These are phyloP conservation scores for Malacoraja senta DNA, from an alignment of 2,797 vertebrate species.

Conservation along the genomic window DNA sequence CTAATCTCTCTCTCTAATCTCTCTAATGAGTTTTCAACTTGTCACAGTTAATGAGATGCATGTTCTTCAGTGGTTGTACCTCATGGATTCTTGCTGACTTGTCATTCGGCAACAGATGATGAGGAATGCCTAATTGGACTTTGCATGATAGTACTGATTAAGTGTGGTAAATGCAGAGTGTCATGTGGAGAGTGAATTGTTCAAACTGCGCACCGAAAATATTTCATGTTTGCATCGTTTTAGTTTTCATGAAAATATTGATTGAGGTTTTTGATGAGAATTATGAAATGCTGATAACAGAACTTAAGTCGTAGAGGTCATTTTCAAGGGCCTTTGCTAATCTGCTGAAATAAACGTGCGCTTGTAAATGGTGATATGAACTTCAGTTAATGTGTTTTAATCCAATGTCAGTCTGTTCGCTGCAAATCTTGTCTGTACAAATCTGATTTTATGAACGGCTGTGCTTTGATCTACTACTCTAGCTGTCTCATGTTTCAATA, in stretches of 20 bases:
- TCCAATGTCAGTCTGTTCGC: not conserved
- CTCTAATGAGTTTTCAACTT: constrained; percentile 19
- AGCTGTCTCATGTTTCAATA: not conserved
- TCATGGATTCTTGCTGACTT: not conserved
- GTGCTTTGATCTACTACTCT: not conserved
- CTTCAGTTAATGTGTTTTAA: constrained; percentile 40
- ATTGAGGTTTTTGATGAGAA: not conserved
- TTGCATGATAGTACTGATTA: not conserved
- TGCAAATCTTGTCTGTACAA: not conserved
- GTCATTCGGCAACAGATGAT: not conserved
- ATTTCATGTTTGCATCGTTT: not conserved
- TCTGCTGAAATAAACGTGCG: not conserved
- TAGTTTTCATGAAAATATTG: not conserved
- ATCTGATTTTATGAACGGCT: not conserved
- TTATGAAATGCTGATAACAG: constrained; percentile 22
- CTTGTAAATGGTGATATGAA: constrained; percentile 41
- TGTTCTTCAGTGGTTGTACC: not conserved
- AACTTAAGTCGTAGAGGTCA: constrained; percentile 25
- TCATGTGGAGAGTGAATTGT: not conserved
- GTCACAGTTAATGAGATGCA: not conserved
- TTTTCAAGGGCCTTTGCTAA: not conserved
- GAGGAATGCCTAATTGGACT: not conserved
- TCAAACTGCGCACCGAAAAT: not conserved
- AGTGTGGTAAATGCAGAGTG: not conserved
- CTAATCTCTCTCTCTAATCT: no score